Evolutionary conservation across 2,888 invertebrate species (phyloP).

Genomic region (Pyrrhosoma nymphula): DNA sequence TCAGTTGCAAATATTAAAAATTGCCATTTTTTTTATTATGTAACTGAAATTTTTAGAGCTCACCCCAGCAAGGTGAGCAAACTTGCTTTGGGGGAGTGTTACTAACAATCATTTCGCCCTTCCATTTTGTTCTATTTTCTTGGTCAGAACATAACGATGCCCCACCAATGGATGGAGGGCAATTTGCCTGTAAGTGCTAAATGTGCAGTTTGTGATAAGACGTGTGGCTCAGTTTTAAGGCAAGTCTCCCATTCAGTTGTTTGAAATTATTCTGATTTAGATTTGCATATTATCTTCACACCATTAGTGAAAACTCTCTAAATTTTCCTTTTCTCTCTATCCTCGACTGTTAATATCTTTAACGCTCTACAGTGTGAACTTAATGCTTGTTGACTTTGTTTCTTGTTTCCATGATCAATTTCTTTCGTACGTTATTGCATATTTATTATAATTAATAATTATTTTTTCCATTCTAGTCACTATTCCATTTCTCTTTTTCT

Average conservation of each 20-base stretch:
- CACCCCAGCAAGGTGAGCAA: too few relatives aligned
- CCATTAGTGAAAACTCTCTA: background rate
- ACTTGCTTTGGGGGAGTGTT: background rate
- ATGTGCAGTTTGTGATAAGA: slow-evolving; percentile 96
- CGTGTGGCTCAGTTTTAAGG: slow-evolving; percentile 96
- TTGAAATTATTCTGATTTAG: background rate
- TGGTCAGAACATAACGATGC: slow-evolving; percentile 92
- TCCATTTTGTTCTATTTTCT: slow-evolving; percentile 71
- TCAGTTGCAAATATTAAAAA: too few relatives aligned
- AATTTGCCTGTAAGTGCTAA: slow-evolving; percentile 96
- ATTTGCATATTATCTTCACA: background rate
- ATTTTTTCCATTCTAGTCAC: background rate
- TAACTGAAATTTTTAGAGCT: too few relatives aligned
- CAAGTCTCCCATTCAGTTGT: slow-evolving; percentile 76
- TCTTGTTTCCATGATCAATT: background rate
- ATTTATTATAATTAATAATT: background rate
- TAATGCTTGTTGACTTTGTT: background rate
- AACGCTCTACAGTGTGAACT: background rate
- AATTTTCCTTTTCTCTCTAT: background rate
- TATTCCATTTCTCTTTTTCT: background rate
- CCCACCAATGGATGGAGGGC: slow-evolving; percentile 99
- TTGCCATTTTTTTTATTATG: too few relatives aligned
- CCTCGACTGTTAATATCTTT: background rate
- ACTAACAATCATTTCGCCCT: slow-evolving; percentile 2
- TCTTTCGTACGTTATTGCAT: background rate